A percentile compares a stretch with the other conserved stretches of the same genome.
phyloP scores from a whole-genome alignment of 2,113 vertebrate species.

The Charadrius vociferus region DNA sequence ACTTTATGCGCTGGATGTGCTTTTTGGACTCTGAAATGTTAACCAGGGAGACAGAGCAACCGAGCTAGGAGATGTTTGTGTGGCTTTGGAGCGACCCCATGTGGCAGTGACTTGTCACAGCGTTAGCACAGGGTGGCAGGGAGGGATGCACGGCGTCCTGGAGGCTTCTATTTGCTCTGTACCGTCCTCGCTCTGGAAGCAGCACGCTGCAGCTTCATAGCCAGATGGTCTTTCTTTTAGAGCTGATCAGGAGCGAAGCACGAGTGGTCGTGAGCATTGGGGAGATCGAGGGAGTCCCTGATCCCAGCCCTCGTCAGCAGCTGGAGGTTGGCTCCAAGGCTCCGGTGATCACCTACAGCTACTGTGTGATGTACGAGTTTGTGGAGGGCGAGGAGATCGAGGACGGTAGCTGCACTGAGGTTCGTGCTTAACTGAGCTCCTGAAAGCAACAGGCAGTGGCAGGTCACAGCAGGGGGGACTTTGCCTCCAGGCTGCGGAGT shows the following conservation, averaged over 20 bases:
- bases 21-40: not conserved
- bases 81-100: constrained; percentile 37
- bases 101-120: constrained; percentile 24
- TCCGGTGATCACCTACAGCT: constrained; percentile 75
- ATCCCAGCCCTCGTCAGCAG: not conserved
- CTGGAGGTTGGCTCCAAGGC: constrained; percentile 30
- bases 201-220: not conserved
- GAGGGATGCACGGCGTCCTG: rapidly evolving
- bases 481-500: not conserved
- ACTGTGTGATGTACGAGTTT: constrained; percentile 81
- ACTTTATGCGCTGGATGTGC: not conserved
- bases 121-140: not conserved
- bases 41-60: not conserved
- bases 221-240: constrained; percentile 45
- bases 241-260: constrained; percentile 40
- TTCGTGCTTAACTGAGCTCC: not conserved
- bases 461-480: not conserved
- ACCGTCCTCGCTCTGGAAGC: not conserved
- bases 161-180: not conserved
- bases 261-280: constrained; percentile 76
- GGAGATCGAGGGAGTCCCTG: constrained; percentile 75
- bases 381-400: not conserved
- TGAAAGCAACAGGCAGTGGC: not conserved
- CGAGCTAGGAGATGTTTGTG: not conserved
- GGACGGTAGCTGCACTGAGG: not conserved